Evolutionary conservation across 2,113 vertebrate genomes (phyloP).

Genomic region (Hemicordylus capensis): DNA sequence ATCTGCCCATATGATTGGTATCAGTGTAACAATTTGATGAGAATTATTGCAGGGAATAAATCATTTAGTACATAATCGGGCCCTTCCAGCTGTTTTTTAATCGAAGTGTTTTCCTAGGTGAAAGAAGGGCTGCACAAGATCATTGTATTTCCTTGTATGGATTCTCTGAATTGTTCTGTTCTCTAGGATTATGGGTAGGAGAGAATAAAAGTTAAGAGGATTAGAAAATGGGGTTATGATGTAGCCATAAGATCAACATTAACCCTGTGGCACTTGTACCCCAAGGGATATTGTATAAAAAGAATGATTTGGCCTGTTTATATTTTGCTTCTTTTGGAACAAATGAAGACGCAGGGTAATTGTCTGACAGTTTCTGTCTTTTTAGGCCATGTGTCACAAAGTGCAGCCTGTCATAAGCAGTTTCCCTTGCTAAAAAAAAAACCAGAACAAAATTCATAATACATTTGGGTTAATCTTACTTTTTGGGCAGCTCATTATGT

Average conservation of each 20-base stretch:
- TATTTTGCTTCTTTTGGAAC: conserved; percentile 20
- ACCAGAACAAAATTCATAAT: too few species aligned
- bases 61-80: neutral
- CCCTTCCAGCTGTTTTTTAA: neutral
- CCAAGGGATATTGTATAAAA: neutral
- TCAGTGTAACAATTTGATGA: conserved; percentile 13
- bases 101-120: neutral
- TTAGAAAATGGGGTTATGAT: conserved; percentile 29
- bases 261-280: neutral
- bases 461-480: neutral
- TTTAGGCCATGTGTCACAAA: neutral
- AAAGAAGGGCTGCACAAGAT: neutral
- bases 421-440: neutral
- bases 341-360: neutral
- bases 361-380: fast-evolving
- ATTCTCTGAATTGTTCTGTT: conserved; percentile 7
- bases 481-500: too few species aligned
- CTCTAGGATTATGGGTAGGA: neutral
- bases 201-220: neutral
- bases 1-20: neutral
- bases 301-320: neutral
- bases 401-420: neutral
- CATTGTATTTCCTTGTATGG: neutral
- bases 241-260: conserved; percentile 34
- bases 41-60: conserved; percentile 14